A percentile compares a stretch with the other conserved stretches of the same genome.
phyloP scores from a whole-genome alignment of 2,888 invertebrate species.

The Sesia bembeciformis region DNA sequence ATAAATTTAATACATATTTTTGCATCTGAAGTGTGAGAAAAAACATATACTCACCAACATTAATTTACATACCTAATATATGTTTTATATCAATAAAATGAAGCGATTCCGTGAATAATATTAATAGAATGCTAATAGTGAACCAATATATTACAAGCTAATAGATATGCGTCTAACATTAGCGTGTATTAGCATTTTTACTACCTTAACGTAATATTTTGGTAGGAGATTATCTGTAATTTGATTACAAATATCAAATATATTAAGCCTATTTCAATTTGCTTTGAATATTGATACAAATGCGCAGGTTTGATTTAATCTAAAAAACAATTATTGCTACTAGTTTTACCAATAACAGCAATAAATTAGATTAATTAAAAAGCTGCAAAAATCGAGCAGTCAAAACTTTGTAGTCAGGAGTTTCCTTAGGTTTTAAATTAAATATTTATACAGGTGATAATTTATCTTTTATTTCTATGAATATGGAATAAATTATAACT shows the following conservation, averaged over 20 bases:
- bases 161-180: conserved; percentile 25
- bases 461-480: too few species aligned
- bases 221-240: neutral
- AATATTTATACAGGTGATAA: too few species aligned
- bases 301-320: neutral
- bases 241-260: neutral
- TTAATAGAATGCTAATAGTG: conserved; percentile 3
- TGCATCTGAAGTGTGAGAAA: neutral
- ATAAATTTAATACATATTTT: neutral
- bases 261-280: neutral
- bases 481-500: too few species aligned
- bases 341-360: too few species aligned
- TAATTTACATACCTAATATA: neutral
- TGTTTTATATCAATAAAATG: neutral
- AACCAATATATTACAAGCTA: conserved; percentile 7
- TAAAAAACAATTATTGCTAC: neutral
- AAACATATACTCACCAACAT: neutral
- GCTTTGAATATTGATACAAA: neutral
- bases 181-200: conserved; percentile 48
- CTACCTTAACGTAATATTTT: conserved; percentile 24
- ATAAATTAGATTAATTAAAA: too few species aligned
- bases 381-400: too few species aligned
- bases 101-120: neutral
- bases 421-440: too few species aligned
- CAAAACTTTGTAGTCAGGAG: too few species aligned